phyloP scores from a whole-genome alignment of 2,888 invertebrate genomes.

The Agriopis aurantiaria region DNA sequence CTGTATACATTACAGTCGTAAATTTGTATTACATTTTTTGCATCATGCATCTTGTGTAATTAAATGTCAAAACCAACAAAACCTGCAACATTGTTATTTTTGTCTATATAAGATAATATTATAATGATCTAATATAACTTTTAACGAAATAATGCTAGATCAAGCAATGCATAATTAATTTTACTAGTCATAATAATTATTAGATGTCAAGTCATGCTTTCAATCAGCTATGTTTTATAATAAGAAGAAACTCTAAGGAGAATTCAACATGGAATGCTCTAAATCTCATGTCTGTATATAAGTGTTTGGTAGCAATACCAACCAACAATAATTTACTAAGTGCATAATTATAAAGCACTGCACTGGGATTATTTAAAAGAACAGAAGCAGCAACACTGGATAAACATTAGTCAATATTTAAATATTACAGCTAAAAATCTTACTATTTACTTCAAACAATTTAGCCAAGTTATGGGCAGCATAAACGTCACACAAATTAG shows the following conservation, averaged over 20 bases:
- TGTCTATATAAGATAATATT: conserved; percentile 41
- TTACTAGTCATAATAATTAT: conserved; percentile 59
- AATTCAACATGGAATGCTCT: conserved; percentile 77
- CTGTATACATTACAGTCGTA: too few relatives aligned
- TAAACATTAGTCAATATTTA: conserved; percentile 56
- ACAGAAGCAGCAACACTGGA: conserved; percentile 59
- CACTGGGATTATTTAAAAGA: conserved; percentile 65
- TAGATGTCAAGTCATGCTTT: conserved; percentile 59
- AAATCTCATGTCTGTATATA: conserved; percentile 55
- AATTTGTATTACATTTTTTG: background rate
- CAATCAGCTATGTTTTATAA: conserved; percentile 61
- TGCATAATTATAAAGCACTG: conserved; percentile 60
- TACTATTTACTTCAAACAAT: conserved; percentile 48
- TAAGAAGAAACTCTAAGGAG: conserved; percentile 59
- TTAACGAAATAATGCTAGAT: conserved; percentile 56
- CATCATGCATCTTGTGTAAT: background rate
- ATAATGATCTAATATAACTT: conserved; percentile 51
- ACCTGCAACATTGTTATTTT: conserved; percentile 27
- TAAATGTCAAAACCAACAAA: conserved; percentile 9
- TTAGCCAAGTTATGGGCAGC: conserved; percentile 37
- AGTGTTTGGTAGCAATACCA: conserved; percentile 41
- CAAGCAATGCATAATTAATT: conserved; percentile 64
- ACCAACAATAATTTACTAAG: conserved; percentile 62
- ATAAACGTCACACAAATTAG: conserved; percentile 17
- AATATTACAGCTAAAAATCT: conserved; percentile 51